Percentiles rank a stretch among this genome's conserved stretches.
These are phyloP conservation scores for Machimus atricapillus DNA, from an alignment of 2,888 invertebrate species.

Conservation along the genomic window DNA sequence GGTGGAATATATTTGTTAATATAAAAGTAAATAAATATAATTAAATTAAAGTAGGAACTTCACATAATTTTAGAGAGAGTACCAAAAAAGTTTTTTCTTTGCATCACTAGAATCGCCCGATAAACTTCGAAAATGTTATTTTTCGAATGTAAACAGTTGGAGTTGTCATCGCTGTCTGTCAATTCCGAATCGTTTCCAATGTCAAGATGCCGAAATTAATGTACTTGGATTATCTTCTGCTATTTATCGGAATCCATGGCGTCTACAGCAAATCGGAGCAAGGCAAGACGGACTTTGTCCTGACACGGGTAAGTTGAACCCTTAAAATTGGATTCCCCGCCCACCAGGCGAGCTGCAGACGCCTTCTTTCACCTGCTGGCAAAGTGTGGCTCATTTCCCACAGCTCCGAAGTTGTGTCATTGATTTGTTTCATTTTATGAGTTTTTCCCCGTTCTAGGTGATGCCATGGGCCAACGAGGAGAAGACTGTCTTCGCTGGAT, in stretches of 20 bases:
- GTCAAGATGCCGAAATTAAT: conserved; percentile 43
- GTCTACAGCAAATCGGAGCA: conserved; percentile 62
- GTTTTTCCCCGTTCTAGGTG: not conserved
- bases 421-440: not conserved
- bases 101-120: not conserved
- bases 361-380: not conserved
- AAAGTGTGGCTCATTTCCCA: not conserved
- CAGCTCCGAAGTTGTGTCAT: not conserved
- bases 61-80: not conserved
- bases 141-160: conserved; percentile 13
- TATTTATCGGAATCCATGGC: not conserved
- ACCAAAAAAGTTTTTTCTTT: not conserved
- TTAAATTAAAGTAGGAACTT: not conserved
- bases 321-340: not conserved
- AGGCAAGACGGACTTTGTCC: conserved; percentile 72
- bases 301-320: conserved; percentile 64
- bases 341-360: not conserved
- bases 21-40: not conserved
- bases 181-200: conserved; percentile 14
- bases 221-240: not conserved
- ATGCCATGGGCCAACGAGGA: not conserved
- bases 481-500: conserved; percentile 74
- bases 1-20: too few species aligned
- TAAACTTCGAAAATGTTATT: not conserved
- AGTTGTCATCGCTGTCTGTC: not conserved